Base-by-base conservation (phyloP, 2,888 invertebrate genomes). In the Sphecodes monilicornis region DNA sequence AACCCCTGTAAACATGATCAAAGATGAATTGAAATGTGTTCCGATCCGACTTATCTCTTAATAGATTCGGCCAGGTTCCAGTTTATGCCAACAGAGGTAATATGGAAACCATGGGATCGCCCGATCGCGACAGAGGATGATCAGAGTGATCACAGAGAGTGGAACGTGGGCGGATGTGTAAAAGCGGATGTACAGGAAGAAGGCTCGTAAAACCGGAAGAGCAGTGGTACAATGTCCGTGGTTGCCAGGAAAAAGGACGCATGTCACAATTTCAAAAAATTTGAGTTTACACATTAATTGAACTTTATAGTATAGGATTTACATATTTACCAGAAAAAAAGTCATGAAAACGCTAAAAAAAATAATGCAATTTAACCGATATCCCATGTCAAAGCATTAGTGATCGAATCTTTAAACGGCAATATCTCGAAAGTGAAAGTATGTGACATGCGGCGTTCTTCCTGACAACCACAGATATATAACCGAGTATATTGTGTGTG, bases 1-100 rank as follows among this genome's bases (percentile, higher is more conserved):
- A 64, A 69, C 10, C 32, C 22, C 32, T 64, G 64, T 64, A 64
- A 64, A 64, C 32, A 64, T 22, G 64, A 36, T 64, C 32, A 64
- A 64, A 64, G 64, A 36, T 64, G 18, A 64, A 64, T 64, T 36
- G 32, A 64, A 64, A 36, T 22, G 32, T 36, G 29, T 29, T 29
- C 60, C 2, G 60, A 8, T 36, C 22, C 18, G 32, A 36, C 22
- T 18, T 10, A 4, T 64, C 18, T 2, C 32, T 22, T 64, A 10
- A 57, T 60, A 60, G 29, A 29, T 29, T 16, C 29, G 60, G 4
- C 16, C 16, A 60, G 5, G 2, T 16, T 60, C 26, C 16, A 60
- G 29, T 29, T 29, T 16, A 29, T 60, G 60, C 0, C 29, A 60
- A 16, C 18, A 13, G 0, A 29, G 29, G 16, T 60, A 5, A 60